Evolutionary conservation across 2,888 invertebrate genomes (phyloP).

Genomic region (Drosophila suboccidentalis): DNA sequence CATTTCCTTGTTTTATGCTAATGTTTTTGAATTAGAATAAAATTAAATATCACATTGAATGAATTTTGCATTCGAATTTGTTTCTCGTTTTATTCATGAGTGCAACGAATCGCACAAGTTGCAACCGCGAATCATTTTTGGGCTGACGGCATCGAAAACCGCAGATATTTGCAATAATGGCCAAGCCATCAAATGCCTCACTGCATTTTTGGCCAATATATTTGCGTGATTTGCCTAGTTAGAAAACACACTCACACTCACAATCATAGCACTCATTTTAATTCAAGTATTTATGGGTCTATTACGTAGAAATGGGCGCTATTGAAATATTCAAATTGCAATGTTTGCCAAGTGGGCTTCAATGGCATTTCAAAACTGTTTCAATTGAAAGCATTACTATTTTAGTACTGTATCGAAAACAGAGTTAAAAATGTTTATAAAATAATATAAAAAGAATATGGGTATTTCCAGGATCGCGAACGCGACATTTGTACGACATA

Average conservation of each 20-base stretch:
- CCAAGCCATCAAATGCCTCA: slow-evolving; percentile 36
- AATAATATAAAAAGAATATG: neutral
- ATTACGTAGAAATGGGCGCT: neutral
- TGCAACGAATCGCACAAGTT: slow-evolving; percentile 43
- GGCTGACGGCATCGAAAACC: slow-evolving; percentile 42
- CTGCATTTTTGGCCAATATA: slow-evolving; percentile 35
- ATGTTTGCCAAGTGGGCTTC: neutral
- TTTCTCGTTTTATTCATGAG: slow-evolving; percentile 52
- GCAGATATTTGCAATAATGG: slow-evolving; percentile 45
- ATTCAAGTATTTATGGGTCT: slow-evolving; percentile 19
- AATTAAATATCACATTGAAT: slow-evolving; percentile 40
- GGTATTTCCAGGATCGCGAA: too few relatives aligned
- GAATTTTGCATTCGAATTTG: slow-evolving; percentile 24
- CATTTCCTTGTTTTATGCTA: slow-evolving; percentile 25
- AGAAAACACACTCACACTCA: slow-evolving; percentile 19
- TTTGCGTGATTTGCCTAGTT: slow-evolving; percentile 49
- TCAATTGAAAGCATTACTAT: neutral
- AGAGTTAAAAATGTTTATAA: neutral
- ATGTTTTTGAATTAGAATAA: slow-evolving; percentile 26
- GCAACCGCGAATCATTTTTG: slow-evolving; percentile 55
- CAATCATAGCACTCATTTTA: slow-evolving; percentile 4
- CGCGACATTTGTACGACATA: too few relatives aligned
- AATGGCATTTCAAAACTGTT: neutral
- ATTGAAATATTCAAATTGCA: slow-evolving; percentile 13
- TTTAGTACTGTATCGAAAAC: neutral